phyloP scores from a whole-genome alignment of 2,113 vertebrate species.

The Arenaria interpres region DNA sequence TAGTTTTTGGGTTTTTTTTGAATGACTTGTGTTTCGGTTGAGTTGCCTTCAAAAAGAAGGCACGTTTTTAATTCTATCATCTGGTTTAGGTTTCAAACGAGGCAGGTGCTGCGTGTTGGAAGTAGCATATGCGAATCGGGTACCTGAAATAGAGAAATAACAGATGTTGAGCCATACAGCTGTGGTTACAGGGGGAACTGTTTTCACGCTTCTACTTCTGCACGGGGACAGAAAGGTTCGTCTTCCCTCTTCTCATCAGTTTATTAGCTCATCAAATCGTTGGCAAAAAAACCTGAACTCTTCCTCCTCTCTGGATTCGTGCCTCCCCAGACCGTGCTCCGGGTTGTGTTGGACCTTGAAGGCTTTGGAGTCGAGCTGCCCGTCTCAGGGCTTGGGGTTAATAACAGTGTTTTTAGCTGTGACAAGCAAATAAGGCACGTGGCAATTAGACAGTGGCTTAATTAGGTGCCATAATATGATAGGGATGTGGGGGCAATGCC shows the following conservation, averaged over 20 bases:
- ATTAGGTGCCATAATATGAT: fast-evolving
- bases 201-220: not conserved
- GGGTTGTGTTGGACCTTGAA: not conserved
- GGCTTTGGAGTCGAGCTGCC: not conserved
- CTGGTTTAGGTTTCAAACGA: not conserved
- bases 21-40: not conserved
- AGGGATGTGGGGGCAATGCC: no score
- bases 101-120: not conserved
- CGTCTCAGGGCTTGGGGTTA: fast-evolving
- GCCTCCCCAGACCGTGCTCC: not conserved
- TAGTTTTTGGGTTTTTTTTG: not conserved
- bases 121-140: not conserved
- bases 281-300: not conserved
- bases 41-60: not conserved
- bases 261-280: not conserved
- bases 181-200: not conserved
- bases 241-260: not conserved
- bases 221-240: not conserved
- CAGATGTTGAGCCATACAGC: not conserved
- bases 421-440: not conserved
- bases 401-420: not conserved
- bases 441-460: not conserved
- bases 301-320: not conserved
- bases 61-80: not conserved
- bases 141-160: not conserved